Percentiles rank a stretch among this genome's conserved stretches.
Evolutionary conservation across 1,140 invertebrate genomes (phyloP).

Genomic region (Saccostrea glomerata): DNA sequence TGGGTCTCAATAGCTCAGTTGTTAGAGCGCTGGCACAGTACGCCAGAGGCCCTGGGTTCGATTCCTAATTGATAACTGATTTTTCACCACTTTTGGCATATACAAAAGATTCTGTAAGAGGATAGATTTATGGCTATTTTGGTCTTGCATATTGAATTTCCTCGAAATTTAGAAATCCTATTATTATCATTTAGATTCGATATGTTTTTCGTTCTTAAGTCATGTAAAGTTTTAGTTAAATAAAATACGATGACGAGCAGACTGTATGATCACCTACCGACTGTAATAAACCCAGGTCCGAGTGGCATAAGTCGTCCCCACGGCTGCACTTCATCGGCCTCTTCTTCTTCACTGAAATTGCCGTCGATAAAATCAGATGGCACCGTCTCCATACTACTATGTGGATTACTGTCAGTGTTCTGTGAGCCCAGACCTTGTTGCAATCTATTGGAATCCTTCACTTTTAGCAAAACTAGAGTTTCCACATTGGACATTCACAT

Average conservation of each 20-base stretch:
- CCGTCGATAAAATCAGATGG: constrained; percentile 44
- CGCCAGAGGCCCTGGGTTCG: too few relatives aligned
- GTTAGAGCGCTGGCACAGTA: too few relatives aligned
- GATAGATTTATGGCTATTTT: too few relatives aligned
- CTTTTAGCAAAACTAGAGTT: neutral
- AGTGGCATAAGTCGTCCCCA: constrained; percentile 20
- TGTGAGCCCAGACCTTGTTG: neutral
- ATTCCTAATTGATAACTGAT: too few relatives aligned
- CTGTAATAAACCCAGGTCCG: constrained; percentile 17
- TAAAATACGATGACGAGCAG: neutral
- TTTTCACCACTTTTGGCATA: too few relatives aligned
- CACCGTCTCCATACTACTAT: constrained; percentile 46
- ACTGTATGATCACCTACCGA: neutral
- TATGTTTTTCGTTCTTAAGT: too few relatives aligned
- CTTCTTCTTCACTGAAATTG: constrained; percentile 43
- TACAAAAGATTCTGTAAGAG: too few relatives aligned
- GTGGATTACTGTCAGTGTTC: constrained; percentile 18
- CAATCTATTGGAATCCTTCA: neutral
- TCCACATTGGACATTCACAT: neutral
- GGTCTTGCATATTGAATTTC: too few relatives aligned
- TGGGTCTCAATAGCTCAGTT: too few relatives aligned
- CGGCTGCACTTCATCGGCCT: neutral
- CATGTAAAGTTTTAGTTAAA: too few relatives aligned
- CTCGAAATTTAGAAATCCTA: too few relatives aligned
- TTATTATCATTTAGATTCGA: too few relatives aligned